Conservation (phyloP, 2,888 invertebrate genomes). For the Heteromurus nitidus region DNA sequence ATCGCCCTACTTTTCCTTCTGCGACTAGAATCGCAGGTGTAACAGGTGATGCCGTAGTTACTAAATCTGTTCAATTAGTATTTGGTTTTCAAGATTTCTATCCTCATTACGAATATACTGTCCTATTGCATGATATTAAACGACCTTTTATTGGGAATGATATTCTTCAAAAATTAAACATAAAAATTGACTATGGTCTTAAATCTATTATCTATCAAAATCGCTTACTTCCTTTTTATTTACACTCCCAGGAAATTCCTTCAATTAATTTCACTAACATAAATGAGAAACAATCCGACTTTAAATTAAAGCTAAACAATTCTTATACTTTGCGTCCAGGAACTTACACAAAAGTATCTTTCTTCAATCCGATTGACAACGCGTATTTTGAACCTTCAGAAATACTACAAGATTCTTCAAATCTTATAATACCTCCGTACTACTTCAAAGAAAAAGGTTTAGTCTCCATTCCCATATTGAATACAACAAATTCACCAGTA, state of each 20-base stretch:
- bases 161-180: not conserved
- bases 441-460: not conserved
- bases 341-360: not conserved
- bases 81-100: not conserved
- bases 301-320: not conserved
- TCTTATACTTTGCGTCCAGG: not conserved
- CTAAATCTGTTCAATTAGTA: not conserved
- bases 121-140: not conserved
- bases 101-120: not conserved
- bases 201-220: not conserved
- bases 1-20: not conserved
- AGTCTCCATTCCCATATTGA: not conserved
- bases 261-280: not conserved
- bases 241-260: not conserved
- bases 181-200: not conserved
- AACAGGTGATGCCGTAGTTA: not conserved
- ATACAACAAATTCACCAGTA: not conserved
- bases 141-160: not conserved
- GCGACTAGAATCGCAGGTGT: not conserved
- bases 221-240: not conserved
- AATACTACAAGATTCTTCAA: not conserved
- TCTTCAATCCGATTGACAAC: not conserved
- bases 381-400: conserved; percentile 10
- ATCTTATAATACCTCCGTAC: not conserved
- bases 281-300: not conserved